Evolutionary conservation across 2,888 invertebrate genomes (phyloP).

Genomic region (Pemphredon lugubris): DNA sequence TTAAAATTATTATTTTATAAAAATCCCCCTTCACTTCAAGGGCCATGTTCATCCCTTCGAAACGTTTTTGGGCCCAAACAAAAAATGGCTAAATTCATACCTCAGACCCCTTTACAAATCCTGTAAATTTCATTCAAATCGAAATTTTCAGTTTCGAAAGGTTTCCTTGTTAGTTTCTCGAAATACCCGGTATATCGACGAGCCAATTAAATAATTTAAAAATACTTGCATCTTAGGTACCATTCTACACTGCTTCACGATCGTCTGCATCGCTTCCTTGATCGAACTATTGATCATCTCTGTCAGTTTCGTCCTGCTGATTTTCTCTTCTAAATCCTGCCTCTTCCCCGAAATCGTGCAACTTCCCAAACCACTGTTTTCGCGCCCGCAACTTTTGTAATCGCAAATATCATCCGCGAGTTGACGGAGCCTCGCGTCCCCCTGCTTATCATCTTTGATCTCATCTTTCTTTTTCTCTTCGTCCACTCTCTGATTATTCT

Average conservation of each 20-base stretch:
- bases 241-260: slow-evolving; percentile 64
- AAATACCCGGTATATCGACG: no score
- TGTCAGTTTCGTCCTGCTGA: slow-evolving; percentile 48
- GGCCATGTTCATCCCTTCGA: no score
- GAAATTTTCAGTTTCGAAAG: no score
- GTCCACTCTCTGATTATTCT: not conserved
- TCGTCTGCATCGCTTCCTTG: slow-evolving; percentile 66
- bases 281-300: slow-evolving; percentile 68
- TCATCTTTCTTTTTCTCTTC: slow-evolving; percentile 20
- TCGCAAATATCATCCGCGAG: slow-evolving; percentile 16
- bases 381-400: slow-evolving; percentile 17
- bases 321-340: not conserved
- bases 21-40: no score
- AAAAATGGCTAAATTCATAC: no score
- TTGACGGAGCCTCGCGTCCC: not conserved
- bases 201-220: no score
- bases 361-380: slow-evolving; percentile 1
- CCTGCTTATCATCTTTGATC: not conserved
- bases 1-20: no score
- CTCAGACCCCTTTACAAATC: no score
- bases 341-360: slow-evolving; percentile 1
- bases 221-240: slow-evolving; percentile 63
- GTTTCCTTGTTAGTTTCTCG: no score
- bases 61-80: no score
- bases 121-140: no score